Conservation (phyloP, 2,888 invertebrate species). For the Sminthurides aquaticus region DNA sequence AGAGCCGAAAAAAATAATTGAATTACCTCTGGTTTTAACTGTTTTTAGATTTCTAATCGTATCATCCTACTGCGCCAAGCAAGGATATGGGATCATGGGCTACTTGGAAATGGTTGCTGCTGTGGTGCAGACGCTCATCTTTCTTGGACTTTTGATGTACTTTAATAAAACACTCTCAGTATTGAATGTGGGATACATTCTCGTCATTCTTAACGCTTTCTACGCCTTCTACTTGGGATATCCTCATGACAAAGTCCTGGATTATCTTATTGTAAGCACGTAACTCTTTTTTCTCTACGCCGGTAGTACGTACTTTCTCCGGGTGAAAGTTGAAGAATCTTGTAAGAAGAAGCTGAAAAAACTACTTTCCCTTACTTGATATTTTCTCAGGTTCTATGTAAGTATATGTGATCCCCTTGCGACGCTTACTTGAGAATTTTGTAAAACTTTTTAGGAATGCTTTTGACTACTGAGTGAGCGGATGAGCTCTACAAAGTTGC, state of each 20-base stretch:
- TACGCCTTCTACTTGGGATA: slow-evolving; percentile 19
- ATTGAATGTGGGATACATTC: background rate
- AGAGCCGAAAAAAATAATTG: no score
- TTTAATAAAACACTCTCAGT: slow-evolving; percentile 6
- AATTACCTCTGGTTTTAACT: no score
- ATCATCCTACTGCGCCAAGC: slow-evolving; percentile 17
- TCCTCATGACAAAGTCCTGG: slow-evolving; percentile 15
- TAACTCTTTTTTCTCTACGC: background rate
- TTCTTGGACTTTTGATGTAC: slow-evolving; percentile 6
- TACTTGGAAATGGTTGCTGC: slow-evolving; percentile 19
- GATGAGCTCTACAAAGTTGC: no score
- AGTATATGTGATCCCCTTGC: no score
- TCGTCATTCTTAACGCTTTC: slow-evolving; percentile 4
- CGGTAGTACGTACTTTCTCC: no score
- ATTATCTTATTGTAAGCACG: slow-evolving; percentile 16
- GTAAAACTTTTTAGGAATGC: no score
- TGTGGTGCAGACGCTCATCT: slow-evolving; percentile 13
- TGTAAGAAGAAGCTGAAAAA: no score
- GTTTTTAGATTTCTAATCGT: slow-evolving; percentile 13
- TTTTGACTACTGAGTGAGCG: no score
- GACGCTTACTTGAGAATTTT: no score
- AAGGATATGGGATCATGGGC: slow-evolving; percentile 8
- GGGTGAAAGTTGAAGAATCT: no score
- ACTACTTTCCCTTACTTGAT: no score
- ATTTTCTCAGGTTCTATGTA: no score